Evolutionary conservation across 1,140 invertebrate species (phyloP).

Genomic region (Drosophila repleta): DNA sequence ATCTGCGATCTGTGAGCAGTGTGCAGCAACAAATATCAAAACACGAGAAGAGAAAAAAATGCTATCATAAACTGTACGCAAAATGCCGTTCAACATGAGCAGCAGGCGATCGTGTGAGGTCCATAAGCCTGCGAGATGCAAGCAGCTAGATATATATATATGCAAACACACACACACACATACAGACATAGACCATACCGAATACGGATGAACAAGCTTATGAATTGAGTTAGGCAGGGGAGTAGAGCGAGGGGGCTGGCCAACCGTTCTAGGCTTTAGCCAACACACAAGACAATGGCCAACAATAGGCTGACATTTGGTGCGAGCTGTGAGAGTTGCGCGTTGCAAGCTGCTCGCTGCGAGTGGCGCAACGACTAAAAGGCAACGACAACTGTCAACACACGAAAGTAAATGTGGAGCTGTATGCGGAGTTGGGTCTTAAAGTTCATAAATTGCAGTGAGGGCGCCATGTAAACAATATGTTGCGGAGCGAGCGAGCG

Average conservation of each 20-base stretch:
- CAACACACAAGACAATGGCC: constrained; percentile 58
- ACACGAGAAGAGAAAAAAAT: constrained; percentile 29
- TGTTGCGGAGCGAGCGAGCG: constrained; percentile 43
- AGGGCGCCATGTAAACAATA: constrained; percentile 71
- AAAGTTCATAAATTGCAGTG: constrained; percentile 77
- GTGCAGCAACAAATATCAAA: constrained; percentile 54
- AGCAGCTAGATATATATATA: constrained; percentile 21
- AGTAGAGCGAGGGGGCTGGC: constrained; percentile 36
- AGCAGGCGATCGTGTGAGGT: constrained; percentile 49
- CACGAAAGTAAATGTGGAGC: constrained; percentile 73
- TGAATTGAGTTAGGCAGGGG: constrained; percentile 40
- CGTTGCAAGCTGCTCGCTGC: background rate
- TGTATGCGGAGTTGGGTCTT: constrained; percentile 34
- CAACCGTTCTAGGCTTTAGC: constrained; percentile 33
- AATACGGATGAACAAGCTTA: constrained; percentile 54
- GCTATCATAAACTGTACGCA: constrained; percentile 49
- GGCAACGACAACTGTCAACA: constrained; percentile 78
- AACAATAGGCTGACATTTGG: constrained; percentile 65
- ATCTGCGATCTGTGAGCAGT: constrained; percentile 51
- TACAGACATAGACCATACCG: constrained; percentile 38
- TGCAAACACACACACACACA: constrained; percentile 11
- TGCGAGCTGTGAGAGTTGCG: constrained; percentile 27
- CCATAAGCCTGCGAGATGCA: constrained; percentile 32
- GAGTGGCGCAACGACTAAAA: constrained; percentile 23
- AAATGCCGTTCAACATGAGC: constrained; percentile 64